Percentiles rank a stretch among this genome's conserved stretches.
phyloP scores from a whole-genome alignment of 2,888 invertebrate genomes.

The Euzetes globulus region DNA sequence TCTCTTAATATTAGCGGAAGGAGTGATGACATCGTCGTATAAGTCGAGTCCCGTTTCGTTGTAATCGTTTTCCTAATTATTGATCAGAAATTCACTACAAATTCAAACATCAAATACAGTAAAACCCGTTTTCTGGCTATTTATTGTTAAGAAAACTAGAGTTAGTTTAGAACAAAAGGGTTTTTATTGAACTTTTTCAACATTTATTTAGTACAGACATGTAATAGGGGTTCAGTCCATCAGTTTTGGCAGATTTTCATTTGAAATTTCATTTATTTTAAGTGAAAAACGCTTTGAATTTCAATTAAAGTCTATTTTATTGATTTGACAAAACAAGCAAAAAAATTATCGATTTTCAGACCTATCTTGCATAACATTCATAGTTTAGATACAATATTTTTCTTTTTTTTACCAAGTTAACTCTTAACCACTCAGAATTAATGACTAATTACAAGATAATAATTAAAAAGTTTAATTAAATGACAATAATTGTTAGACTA shows the following conservation, averaged over 20 bases:
- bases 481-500: background rate
- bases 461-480: background rate
- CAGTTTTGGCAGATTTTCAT: no score
- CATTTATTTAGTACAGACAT: no score
- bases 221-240: no score
- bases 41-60: conserved; percentile 76
- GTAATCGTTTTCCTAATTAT: conserved; percentile 50
- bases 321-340: conserved; percentile 8
- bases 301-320: background rate
- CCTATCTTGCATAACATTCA: background rate
- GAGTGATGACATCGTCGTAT: conserved; percentile 89
- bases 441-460: background rate
- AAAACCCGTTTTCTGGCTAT: no score
- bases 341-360: background rate
- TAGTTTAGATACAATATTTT: background rate
- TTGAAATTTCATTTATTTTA: no score
- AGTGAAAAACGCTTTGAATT: no score
- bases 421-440: background rate
- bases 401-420: background rate
- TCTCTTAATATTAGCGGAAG: conserved; percentile 50
- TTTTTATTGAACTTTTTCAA: no score
- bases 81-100: conserved; percentile 2
- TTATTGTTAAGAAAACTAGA: no score
- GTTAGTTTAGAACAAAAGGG: no score
- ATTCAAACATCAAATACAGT: conserved; percentile 4